Evolutionary conservation across 2,113 vertebrate genomes (phyloP), one percentile per base, ranked within the genome.

Genomic region (Reinhardtius hippoglossoides): DNA sequence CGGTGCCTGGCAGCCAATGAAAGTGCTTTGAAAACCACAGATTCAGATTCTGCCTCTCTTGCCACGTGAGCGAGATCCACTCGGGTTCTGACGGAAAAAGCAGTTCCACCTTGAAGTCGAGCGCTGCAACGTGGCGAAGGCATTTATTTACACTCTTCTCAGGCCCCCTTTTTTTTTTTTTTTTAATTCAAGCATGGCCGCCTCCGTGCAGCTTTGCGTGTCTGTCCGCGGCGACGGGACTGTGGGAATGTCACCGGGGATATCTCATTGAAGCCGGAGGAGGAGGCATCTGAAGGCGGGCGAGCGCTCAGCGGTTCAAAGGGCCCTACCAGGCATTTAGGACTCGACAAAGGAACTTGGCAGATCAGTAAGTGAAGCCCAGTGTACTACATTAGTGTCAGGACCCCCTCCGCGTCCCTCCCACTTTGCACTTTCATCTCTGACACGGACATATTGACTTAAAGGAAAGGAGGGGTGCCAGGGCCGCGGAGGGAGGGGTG

Each of bases 401-500:
- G 92, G 88, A 90, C 92, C 88, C 88, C 89, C 86, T 83, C 87
- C 52, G 83, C 88, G 86, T 86, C 91, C 91, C 89, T 88, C 89
- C 90, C 91, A 91, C 89, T 92, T 91, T 90, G 84, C 92, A 92
- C 94, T 95, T 95, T 95, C 94, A 95, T 95, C 94, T 95, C 90
- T 93, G 94, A 94, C 93, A 93, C 82, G 82, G 91, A 94, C 93
- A 85, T 93, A 94, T 95, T 92, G 92, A 92, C 86, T 91, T 81
- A 86, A 91, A 90, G 90, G 78, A 80, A 81, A 79, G 80, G 83
- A 83, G 91, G 86, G 88, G 88, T 63, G 81, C 61, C 62, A 62
- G 74, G 73, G 85, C 58, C 4, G 52, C 15, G 16, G 16, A 68
- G 84, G 84, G 82, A 72, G 76, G 81, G 84, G 74, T 55, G 26